Evolutionary conservation across 1,140 invertebrate genomes (phyloP), one percentile per base, ranked within the genome.

Genomic region (Calliphora vicina): DNA sequence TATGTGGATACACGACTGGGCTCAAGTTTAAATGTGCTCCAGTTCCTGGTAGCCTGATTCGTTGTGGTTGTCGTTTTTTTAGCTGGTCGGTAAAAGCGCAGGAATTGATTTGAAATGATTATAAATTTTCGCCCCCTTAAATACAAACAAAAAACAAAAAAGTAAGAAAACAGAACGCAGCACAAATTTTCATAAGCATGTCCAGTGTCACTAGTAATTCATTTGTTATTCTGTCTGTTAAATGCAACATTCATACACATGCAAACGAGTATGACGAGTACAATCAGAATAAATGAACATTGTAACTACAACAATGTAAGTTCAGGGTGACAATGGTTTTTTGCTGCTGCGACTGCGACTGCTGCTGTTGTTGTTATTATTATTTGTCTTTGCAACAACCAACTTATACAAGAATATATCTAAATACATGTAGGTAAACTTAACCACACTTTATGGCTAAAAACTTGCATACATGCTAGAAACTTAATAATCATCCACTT

Each of bases 41-140:
- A 45, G 74, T 78, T 78, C 20, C 74, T 43, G 35, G 35, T 45
- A 35, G 35, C 12, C 20, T 50, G 45, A 0, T 50, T 50, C 1
- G 8, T 17, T 50, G 12, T 5, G 35, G 35, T 8, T 5, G 6
- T 35, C 10, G 1, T 35, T 35, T 5, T 35, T 2, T 5, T 10
- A 0, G 45, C 15, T 50, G 45, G 45, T 15, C 45, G 45, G 45
- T 50, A 50, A 23, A 43, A 78, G 20, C 15, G 50, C 35, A 23
- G 74, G 74, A 78, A 78, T 78, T 78, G 74, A 78, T 78, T 78
- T 78, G 74, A 78, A 78, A 43, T 78, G 74, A 78, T 78, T 78
- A 78, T 78, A 78, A 78, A 78, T 78, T 78, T 78, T 78, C 74
- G 74, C 74, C 74, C 74, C 74, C 74, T 78, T 78, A 78, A 78